Evolutionary conservation across 92 coral and sea anemone genomes (phyloP).

Genomic region (Umimayanthus kanabou): DNA sequence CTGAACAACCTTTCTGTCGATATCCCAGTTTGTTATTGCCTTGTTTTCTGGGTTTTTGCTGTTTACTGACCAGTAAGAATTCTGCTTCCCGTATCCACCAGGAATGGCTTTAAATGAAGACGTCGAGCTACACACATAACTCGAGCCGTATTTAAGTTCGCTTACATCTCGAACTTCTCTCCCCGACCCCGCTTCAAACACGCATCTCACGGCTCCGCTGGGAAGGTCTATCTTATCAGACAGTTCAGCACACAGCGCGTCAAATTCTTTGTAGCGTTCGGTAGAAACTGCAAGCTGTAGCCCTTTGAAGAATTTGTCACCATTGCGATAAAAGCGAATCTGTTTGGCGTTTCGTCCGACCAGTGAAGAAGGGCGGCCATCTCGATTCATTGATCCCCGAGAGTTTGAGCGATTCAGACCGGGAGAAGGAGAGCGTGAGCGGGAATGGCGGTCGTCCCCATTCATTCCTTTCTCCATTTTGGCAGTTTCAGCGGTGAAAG

Average conservation of each 20-base stretch:
- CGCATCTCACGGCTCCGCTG: slow-evolving; percentile 89
- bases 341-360: slow-evolving; percentile 98
- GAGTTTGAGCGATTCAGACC: slow-evolving; percentile 88
- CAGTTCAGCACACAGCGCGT: slow-evolving; percentile 86
- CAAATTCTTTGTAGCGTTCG: slow-evolving; percentile 96
- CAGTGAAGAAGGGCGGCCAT: slow-evolving; percentile 82
- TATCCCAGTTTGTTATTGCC: slow-evolving; percentile 24
- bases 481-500: slow-evolving; percentile 42
- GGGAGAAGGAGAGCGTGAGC: slow-evolving; percentile 81
- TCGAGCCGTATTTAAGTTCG: slow-evolving; percentile 85
- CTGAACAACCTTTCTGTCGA: background rate
- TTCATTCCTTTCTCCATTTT: slow-evolving; percentile 97
- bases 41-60: slow-evolving; percentile 56
- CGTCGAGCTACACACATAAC: slow-evolving; percentile 88
- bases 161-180: slow-evolving; percentile 77
- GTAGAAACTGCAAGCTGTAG: slow-evolving; percentile 93
- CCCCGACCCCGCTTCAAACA: slow-evolving; percentile 83
- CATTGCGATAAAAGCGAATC: slow-evolving; percentile 95
- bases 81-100: slow-evolving; percentile 80
- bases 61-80: slow-evolving; percentile 71
- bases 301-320: slow-evolving; percentile 90
- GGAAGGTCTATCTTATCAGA: slow-evolving; percentile 86
- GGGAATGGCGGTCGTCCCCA: slow-evolving; percentile 78
- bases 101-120: slow-evolving; percentile 66
- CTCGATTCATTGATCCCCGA: slow-evolving; percentile 82